Evolutionary conservation across 2,888 invertebrate species (phyloP).

Genomic region (Parasteatoda lunata): DNA sequence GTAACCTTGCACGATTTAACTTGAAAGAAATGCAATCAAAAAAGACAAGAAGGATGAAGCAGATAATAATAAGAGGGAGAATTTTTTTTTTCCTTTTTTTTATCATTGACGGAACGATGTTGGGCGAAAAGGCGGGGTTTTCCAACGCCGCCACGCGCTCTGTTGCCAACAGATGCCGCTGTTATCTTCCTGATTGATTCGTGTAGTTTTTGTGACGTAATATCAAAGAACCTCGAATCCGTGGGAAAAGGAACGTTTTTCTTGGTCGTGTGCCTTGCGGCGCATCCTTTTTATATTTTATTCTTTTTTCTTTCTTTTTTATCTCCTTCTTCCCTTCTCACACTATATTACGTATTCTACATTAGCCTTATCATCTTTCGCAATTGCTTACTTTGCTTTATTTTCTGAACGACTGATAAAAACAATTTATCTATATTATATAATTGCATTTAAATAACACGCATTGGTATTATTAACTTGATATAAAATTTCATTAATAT

Average conservation of each 20-base stretch:
- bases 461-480: not conserved
- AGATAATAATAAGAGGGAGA: not conserved
- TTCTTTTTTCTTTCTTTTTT: constrained; percentile 19
- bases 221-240: constrained; percentile 31
- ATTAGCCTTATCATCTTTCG: not conserved
- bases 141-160: constrained; percentile 65
- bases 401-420: not conserved
- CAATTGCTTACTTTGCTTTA: not conserved
- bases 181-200: constrained; percentile 67
- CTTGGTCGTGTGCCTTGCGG: constrained; percentile 27
- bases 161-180: constrained; percentile 63
- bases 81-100: not conserved
- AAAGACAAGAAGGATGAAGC: not conserved
- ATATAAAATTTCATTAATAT: not conserved
- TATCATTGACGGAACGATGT: constrained; percentile 6
- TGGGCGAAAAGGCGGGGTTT: constrained; percentile 53
- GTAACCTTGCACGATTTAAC: constrained; percentile 1
- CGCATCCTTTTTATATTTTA: constrained; percentile 22
- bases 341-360: not conserved
- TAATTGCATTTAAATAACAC: not conserved
- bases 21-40: constrained; percentile 6
- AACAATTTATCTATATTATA: too few species aligned
- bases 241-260: constrained; percentile 43
- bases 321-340: not conserved
- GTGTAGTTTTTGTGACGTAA: constrained; percentile 42